Evolutionary conservation across 2,888 invertebrate species (phyloP).

Genomic region (Amiota communis): DNA sequence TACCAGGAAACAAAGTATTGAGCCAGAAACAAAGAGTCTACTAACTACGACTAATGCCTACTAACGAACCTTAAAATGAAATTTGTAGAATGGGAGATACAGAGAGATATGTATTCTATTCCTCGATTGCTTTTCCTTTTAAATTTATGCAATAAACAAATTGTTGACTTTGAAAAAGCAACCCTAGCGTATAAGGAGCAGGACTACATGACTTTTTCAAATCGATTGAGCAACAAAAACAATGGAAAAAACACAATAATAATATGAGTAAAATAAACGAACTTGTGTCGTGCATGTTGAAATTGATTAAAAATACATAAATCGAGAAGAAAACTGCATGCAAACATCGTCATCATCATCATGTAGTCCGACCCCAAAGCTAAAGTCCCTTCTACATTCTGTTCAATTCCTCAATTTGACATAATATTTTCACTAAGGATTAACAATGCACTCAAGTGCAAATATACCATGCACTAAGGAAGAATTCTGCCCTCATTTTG

Average conservation of each 20-base stretch:
- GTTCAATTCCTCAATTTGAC: conserved; percentile 19
- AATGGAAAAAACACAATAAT: too few relatives aligned
- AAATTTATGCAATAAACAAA: conserved; percentile 7
- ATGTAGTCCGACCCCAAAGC: neutral
- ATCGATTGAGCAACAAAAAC: too few relatives aligned
- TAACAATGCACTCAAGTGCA: conserved; percentile 29
- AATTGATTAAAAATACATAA: conserved; percentile 1
- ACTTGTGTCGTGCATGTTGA: neutral
- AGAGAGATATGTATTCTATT: too few relatives aligned
- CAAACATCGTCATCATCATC: neutral
- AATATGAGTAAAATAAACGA: neutral
- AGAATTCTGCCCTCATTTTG: neutral
- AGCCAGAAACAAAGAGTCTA: neutral
- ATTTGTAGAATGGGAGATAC: neutral
- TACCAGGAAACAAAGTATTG: conserved; percentile 4
- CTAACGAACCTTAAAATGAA: conserved; percentile 5
- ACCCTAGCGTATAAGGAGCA: neutral
- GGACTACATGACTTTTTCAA: neutral
- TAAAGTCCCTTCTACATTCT: too few relatives aligned
- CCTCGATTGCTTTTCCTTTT: neutral
- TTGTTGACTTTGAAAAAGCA: conserved; percentile 18
- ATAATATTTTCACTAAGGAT: conserved; percentile 29
- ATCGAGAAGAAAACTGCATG: neutral
- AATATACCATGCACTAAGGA: neutral
- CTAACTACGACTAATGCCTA: neutral